A percentile compares a stretch with the other conserved stretches of the same genome.
These are phyloP conservation scores for Xylophagus ater DNA, from an alignment of 2,888 invertebrate genomes.

Conservation along the genomic window DNA sequence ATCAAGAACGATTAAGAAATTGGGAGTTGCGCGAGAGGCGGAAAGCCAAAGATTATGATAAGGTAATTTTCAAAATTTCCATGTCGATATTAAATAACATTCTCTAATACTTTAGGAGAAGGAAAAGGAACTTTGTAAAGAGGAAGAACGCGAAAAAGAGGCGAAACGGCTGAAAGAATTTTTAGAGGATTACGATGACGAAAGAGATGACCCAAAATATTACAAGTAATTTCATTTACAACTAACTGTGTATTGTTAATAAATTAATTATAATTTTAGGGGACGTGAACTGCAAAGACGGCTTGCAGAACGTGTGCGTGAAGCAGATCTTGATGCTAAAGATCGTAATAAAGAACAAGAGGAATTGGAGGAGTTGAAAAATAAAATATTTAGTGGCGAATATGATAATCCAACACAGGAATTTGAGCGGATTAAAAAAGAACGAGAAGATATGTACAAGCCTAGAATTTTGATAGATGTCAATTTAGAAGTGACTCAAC, in stretches of 20 bases:
- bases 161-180: slow-evolving; percentile 93
- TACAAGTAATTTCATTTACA: slow-evolving; percentile 57
- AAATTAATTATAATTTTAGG: too few species aligned
- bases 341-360: slow-evolving; percentile 83
- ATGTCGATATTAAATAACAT: not conserved
- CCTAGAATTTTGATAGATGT: slow-evolving; percentile 71
- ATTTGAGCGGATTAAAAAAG: slow-evolving; percentile 58
- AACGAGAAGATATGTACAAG: slow-evolving; percentile 71
- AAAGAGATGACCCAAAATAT: slow-evolving; percentile 92
- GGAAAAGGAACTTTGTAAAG: slow-evolving; percentile 70
- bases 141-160: slow-evolving; percentile 81
- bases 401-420: slow-evolving; percentile 53
- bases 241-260: too few species aligned
- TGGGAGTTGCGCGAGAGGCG: slow-evolving; percentile 89
- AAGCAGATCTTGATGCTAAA: slow-evolving; percentile 82
- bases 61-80: slow-evolving; percentile 28
- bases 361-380: slow-evolving; percentile 74
- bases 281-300: slow-evolving; percentile 82
- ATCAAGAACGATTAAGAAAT: slow-evolving; percentile 67
- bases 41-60: slow-evolving; percentile 81
- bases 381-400: slow-evolving; percentile 59
- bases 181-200: slow-evolving; percentile 98
- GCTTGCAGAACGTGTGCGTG: slow-evolving; percentile 84
- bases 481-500: slow-evolving; percentile 48
- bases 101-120: slow-evolving; percentile 43